Conservation (phyloP, 1,140 invertebrate species). For the Lasaia peninsularis region DNA sequence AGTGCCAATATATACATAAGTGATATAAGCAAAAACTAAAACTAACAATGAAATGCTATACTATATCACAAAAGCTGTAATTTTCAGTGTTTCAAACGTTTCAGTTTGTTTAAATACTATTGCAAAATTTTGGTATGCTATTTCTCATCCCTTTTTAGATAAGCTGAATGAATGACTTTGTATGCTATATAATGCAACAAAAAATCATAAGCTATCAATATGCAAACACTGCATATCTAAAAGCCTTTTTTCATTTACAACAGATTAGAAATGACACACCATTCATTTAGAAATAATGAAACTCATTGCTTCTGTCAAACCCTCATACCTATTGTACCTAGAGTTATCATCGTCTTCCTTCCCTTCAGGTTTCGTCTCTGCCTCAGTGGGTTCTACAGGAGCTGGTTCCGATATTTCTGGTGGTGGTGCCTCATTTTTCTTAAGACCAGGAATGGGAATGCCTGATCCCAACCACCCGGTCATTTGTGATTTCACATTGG, state of each 20-base stretch:
- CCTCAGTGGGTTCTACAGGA: constrained; percentile 70
- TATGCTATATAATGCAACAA: not conserved
- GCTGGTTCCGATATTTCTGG: constrained; percentile 65
- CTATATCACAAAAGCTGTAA: constrained; percentile 5
- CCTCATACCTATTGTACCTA: constrained; percentile 85
- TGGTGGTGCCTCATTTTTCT: constrained; percentile 76
- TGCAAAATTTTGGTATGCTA: constrained; percentile 23
- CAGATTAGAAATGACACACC: constrained; percentile 28
- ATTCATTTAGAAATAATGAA: constrained; percentile 38
- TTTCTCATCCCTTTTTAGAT: constrained; percentile 25
- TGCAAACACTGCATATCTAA: not conserved
- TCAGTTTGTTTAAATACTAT: not conserved
- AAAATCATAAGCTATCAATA: not conserved
- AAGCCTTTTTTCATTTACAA: not conserved
- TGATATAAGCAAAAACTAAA: constrained; percentile 5
- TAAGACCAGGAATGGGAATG: constrained; percentile 83
- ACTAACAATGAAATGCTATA: constrained; percentile 4
- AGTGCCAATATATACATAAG: constrained; percentile 4
- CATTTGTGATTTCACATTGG: constrained; percentile 89
- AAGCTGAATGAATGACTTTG: not conserved
- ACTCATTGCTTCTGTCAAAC: constrained; percentile 71
- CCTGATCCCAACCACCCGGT: constrained; percentile 87
- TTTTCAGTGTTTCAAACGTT: not conserved
- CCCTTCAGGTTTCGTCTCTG: constrained; percentile 71
- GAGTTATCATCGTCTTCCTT: constrained; percentile 91